phyloP scores from a whole-genome alignment of 2,113 vertebrate genomes.

The Amazona vittata region DNA sequence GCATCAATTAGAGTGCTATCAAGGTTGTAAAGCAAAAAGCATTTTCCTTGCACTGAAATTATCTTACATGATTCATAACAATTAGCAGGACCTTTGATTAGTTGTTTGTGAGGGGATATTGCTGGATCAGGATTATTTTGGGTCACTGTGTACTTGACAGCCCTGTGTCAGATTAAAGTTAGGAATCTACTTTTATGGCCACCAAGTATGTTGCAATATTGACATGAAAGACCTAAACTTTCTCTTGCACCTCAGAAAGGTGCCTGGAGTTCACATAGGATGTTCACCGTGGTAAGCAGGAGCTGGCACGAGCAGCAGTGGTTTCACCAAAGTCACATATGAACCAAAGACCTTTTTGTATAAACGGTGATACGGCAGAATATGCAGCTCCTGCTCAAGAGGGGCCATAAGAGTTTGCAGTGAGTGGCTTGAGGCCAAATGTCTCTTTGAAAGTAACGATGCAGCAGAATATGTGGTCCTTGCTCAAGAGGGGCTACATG shows the following conservation, averaged over 20 bases:
- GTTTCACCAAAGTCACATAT: neutral
- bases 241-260: neutral
- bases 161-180: neutral
- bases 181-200: neutral
- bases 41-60: neutral
- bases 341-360: neutral
- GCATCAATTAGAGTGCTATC: neutral
- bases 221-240: neutral
- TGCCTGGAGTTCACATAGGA: neutral
- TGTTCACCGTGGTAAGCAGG: neutral
- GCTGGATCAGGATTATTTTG: neutral
- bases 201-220: neutral
- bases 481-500: neutral
- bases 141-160: neutral
- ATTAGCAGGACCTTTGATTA: neutral
- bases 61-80: neutral
- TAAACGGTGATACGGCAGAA: neutral
- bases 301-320: fast-evolving
- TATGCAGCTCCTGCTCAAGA: neutral
- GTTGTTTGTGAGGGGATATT: neutral
- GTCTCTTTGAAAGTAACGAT: neutral
- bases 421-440: fast-evolving
- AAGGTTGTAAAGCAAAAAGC: neutral
- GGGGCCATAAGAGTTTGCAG: neutral
- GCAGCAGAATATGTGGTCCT: neutral